Base-by-base conservation (phyloP, 2,113 vertebrate species). In the Vombatus ursinus region DNA sequence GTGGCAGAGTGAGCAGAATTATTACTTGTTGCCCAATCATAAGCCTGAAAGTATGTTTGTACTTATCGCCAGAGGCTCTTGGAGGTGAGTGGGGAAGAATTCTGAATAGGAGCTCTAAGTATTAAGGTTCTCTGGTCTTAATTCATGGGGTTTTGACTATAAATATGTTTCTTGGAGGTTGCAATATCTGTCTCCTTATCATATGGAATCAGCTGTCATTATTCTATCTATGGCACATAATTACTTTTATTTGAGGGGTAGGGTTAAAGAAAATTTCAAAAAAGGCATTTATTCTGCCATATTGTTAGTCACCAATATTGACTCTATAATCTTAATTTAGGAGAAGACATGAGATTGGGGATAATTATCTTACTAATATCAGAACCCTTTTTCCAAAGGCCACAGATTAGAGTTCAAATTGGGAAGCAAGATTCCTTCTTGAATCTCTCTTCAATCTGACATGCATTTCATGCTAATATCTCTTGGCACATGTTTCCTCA, bases 401-500 rank as follows among this genome's bases (percentile, higher is more conserved):
- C n/a, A 95, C 31, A 50, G 10, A 47, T 68, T 48, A 91, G 44
- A 94, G 9, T 16, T 48, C 37, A 28, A 10, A 52, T 84, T 94
- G 94, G 94, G 54, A 93, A 92, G 19, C 11, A 84, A 1, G 37
- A 94, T 91, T 2, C 44, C 31, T 19, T 49, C 50, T 84, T 48
- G 16, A 93, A 24, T 53, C 4, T 93, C 44, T 53, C 10, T 92
- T 61, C 54, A 89, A 47, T 44, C 1, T 92, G 14, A 92, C n/a
- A 50, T 96, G 93, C 95, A 51, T 26, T 93, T 95, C 47, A 52
- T 49, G 16, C 94, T 37, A 31, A 96, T 90, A 89, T 57, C 37
- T 1, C 26, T 93, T 95, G 11, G 52, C 50, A 93, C 3, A 84
- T 44, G 53, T 90, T 94, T 52, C 57, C 90, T 52, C 49, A 0